Conservation (phyloP, 2,888 invertebrate species). For the Zygogramma bicolorata region DNA sequence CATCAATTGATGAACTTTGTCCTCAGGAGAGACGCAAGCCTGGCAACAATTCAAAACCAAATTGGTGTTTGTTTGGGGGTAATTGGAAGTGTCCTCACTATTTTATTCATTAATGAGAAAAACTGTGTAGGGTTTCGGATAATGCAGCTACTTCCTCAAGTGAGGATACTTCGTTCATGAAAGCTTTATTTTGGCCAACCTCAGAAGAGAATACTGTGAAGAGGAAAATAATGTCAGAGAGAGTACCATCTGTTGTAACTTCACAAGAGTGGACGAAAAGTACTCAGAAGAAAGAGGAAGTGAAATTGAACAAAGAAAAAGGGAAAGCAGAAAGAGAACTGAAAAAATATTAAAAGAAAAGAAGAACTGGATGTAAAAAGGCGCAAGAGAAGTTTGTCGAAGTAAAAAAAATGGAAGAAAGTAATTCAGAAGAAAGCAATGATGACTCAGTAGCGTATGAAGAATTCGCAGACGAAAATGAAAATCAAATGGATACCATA, state of each 20-base stretch:
- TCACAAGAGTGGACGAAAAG: no score
- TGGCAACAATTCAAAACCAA: slow-evolving; percentile 17
- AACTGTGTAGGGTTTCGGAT: no score
- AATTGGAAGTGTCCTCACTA: slow-evolving; percentile 1
- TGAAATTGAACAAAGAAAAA: not conserved
- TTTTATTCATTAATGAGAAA: no score
- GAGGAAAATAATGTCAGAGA: no score
- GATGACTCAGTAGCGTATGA: not conserved
- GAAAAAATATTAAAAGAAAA: not conserved
- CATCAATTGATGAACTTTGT: no score
- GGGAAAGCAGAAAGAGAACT: not conserved
- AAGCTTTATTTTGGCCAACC: no score
- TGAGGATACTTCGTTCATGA: no score
- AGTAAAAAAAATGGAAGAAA: not conserved
- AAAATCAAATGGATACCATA: not conserved
- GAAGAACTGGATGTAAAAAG: not conserved
- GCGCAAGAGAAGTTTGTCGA: not conserved
- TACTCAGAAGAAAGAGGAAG: not conserved
- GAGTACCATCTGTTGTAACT: not conserved
- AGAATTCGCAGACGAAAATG: not conserved
- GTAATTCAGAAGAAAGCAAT: not conserved
- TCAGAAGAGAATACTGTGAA: no score
- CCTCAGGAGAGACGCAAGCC: slow-evolving; percentile 16
- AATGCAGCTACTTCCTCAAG: no score
- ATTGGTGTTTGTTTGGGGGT: no score